phyloP scores from a whole-genome alignment of 1,140 invertebrate genomes.

The Diachasma alloeum region DNA sequence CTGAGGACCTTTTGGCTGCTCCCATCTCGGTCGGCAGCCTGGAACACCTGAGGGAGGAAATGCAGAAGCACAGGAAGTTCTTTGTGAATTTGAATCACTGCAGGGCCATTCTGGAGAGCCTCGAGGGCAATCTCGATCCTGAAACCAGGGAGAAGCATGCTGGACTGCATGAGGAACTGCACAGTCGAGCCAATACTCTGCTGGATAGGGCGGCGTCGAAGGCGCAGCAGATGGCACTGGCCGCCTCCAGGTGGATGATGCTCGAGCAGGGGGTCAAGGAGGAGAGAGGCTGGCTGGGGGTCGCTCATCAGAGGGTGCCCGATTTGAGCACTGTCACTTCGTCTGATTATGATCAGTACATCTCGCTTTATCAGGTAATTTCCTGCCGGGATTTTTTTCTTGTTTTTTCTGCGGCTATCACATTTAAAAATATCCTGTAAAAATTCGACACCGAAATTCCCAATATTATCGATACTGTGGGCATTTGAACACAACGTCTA shows the following conservation, averaged over 20 bases:
- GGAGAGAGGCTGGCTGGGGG: slow-evolving; percentile 81
- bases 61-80: slow-evolving; percentile 88
- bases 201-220: slow-evolving; percentile 80
- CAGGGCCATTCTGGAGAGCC: slow-evolving; percentile 81
- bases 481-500: no score
- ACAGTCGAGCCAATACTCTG: slow-evolving; percentile 76
- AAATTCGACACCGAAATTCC: no score
- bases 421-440: no score
- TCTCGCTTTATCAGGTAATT: slow-evolving; percentile 78
- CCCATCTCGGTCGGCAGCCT: slow-evolving; percentile 77
- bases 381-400: no score
- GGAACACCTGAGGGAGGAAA: slow-evolving; percentile 83
- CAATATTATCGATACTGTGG: no score
- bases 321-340: slow-evolving; percentile 80
- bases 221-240: slow-evolving; percentile 82
- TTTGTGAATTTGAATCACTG: slow-evolving; percentile 88
- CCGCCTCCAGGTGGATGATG: slow-evolving; percentile 82
- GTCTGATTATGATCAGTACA: slow-evolving; percentile 83
- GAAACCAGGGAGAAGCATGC: slow-evolving; percentile 79
- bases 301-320: slow-evolving; percentile 82
- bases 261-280: slow-evolving; percentile 83
- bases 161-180: slow-evolving; percentile 77
- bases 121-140: slow-evolving; percentile 82
- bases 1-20: slow-evolving; percentile 78
- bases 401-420: no score